Conservation (phyloP, 2,888 invertebrate genomes). For the Hydriomena furcata region DNA sequence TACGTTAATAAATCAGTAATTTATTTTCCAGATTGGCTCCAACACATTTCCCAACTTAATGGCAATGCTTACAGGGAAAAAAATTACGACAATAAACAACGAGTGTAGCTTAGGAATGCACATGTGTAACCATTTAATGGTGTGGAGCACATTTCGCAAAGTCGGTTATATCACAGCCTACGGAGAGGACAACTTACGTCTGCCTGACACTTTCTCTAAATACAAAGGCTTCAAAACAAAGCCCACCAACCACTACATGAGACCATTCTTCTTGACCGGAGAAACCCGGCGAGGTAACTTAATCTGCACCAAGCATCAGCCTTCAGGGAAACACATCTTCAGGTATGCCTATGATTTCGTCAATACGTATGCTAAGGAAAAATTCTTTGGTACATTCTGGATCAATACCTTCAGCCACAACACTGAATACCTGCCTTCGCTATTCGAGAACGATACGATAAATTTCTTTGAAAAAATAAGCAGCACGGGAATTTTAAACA, state of each 20-base stretch:
- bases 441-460: conserved; percentile 84
- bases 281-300: conserved; percentile 74
- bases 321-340: conserved; percentile 86
- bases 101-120: conserved; percentile 71
- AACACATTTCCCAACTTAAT: conserved; percentile 95
- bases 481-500: conserved; percentile 79
- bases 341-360: conserved; percentile 86
- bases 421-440: conserved; percentile 84
- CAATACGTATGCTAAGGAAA: conserved; percentile 79
- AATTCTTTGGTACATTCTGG: conserved; percentile 90
- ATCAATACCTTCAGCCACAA: conserved; percentile 89
- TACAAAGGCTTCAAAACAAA: conserved; percentile 85
- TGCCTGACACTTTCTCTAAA: conserved; percentile 86
- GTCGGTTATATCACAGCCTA: conserved; percentile 89
- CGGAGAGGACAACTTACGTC: conserved; percentile 87
- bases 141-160: conserved; percentile 89
- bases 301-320: conserved; percentile 61
- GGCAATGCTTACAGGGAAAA: conserved; percentile 89
- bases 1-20: conserved; percentile 3
- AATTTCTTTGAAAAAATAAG: conserved; percentile 76
- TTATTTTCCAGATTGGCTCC: conserved; percentile 85
- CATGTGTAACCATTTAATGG: conserved; percentile 87
- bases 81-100: conserved; percentile 73
- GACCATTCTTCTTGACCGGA: conserved; percentile 88
- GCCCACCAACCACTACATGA: conserved; percentile 91